Evolutionary conservation across 2,113 vertebrate species (phyloP), one percentile per base, ranked within the genome.

Genomic region (Apeltes quadracus): DNA sequence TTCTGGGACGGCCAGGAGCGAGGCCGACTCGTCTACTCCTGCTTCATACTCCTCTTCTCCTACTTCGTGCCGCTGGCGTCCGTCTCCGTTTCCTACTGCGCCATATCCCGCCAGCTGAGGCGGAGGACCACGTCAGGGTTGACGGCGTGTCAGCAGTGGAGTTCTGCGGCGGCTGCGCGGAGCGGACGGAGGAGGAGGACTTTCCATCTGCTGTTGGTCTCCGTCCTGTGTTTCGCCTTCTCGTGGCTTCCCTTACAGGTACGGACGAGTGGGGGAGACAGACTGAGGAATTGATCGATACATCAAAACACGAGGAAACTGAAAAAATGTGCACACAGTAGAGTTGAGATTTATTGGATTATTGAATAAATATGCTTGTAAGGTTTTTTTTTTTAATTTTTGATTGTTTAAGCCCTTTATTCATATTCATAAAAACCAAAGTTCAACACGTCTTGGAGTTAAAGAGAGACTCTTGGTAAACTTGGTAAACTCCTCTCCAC

Each of bases 191-290:
- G 94, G 82, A 92, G 87, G 69, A 96, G 94, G 88, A 96, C 95
- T 1, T 97, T 96, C 84, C 91, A 87, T 0, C 88, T 95, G 72
- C 92, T 97, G 44, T 87, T 94, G 20, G 22, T 95, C 44, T 96
- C 95, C 0, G 95, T 95, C 58, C 84, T 94, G 54, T 95, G 94
- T 63, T 97, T 97, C 2, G 96, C 94, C 0, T 57, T 95, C 84
- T 96, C 95, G 41, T 97, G 95, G 96, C 92, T 96, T 22, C 96
- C 96, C 13, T 92, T 97, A 65, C 95, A 96, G 87, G 93, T 95
- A 76, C 25, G 55, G 13, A 56, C 27, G 22, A 16, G 23, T 22
- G 23, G 20, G 14, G 18, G 29, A 11, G 48, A 7, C 38, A 51
- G 36, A 66, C 2, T 20, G 29, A 20, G 22, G 16, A 61, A 59